Evolutionary conservation across 2,888 invertebrate species (phyloP).

Genomic region (Altica lythri): DNA sequence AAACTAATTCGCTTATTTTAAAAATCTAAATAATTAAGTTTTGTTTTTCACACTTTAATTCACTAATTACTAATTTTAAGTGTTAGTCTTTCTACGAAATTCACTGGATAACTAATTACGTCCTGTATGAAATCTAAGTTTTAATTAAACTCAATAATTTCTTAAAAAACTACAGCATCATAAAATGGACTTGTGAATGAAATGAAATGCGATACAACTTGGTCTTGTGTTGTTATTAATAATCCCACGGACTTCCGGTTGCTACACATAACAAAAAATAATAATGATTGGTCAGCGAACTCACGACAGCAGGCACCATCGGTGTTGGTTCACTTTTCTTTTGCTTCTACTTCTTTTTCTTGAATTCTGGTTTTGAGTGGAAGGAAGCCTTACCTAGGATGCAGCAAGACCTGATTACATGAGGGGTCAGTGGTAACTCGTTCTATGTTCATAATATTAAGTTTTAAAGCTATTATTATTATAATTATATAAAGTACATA

Average conservation of each 20-base stretch:
- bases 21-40: too few relatives aligned
- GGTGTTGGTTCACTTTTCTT: constrained; percentile 4
- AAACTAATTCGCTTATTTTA: too few relatives aligned
- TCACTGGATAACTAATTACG: too few relatives aligned
- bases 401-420: constrained; percentile 25
- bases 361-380: constrained; percentile 6
- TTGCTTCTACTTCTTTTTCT: constrained; percentile 3
- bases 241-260: constrained; percentile 41
- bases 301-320: constrained; percentile 25
- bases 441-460: too few relatives aligned
- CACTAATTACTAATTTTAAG: too few relatives aligned
- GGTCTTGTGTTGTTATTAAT: constrained; percentile 35
- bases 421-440: background rate
- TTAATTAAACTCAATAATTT: constrained; percentile 6
- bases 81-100: too few relatives aligned
- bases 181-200: constrained; percentile 30
- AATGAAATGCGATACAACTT: constrained; percentile 28
- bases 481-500: too few relatives aligned
- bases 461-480: too few relatives aligned
- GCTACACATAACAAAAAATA: constrained; percentile 33
- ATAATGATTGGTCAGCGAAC: constrained; percentile 43
- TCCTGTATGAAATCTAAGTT: background rate
- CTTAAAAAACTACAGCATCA: constrained; percentile 23
- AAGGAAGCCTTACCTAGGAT: constrained; percentile 24
- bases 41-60: too few relatives aligned